phyloP scores from a whole-genome alignment of 2,113 vertebrate genomes.

The Propithecus coquereli region DNA sequence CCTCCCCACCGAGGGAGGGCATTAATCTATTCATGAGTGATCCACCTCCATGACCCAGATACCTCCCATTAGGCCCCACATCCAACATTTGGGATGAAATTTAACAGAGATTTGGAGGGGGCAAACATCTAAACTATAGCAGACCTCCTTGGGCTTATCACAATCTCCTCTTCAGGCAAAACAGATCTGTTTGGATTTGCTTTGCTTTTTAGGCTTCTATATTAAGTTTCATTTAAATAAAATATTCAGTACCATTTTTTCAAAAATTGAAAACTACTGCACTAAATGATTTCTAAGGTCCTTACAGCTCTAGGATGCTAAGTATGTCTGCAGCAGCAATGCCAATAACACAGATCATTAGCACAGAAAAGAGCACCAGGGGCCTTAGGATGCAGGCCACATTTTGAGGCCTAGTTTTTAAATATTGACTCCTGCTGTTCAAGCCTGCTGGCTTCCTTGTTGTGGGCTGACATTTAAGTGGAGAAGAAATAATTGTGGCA shows the following conservation, averaged over 20 bases:
- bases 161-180: not conserved
- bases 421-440: slow-evolving; percentile 9
- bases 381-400: not conserved
- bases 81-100: not conserved
- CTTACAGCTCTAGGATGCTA: not conserved
- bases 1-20: not conserved
- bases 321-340: not conserved
- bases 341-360: slow-evolving; percentile 6
- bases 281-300: not conserved
- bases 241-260: not conserved
- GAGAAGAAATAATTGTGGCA: slow-evolving; percentile 30
- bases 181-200: not conserved
- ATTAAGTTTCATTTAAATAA: not conserved
- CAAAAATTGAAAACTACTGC: not conserved
- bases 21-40: not conserved
- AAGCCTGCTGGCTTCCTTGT: slow-evolving; percentile 28
- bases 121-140: not conserved
- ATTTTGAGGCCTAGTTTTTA: not conserved
- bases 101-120: not conserved
- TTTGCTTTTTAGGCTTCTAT: not conserved
- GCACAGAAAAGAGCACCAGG: not conserved
- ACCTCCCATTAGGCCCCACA: not conserved
- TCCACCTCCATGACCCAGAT: not conserved
- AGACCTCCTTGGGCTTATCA: not conserved
- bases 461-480: slow-evolving; percentile 32